Evolutionary conservation across 2,797 vertebrate species (phyloP).

Genomic region (Labeo calbasu): DNA sequence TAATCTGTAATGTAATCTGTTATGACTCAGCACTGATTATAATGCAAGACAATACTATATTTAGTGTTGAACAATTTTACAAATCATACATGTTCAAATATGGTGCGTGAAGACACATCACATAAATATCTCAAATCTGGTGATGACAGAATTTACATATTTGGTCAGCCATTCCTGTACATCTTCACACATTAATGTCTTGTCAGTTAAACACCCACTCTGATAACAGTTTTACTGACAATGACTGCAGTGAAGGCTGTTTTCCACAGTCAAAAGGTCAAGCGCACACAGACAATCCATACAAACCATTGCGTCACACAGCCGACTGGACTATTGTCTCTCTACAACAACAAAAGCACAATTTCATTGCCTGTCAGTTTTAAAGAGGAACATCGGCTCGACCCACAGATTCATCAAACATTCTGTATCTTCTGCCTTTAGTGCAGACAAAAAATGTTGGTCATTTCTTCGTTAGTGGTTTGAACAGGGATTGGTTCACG

Average conservation of each 20-base stretch:
- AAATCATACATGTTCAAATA: not conserved
- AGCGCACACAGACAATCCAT: not conserved
- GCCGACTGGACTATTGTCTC: not conserved
- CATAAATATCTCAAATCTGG: not conserved
- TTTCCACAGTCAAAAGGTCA: not conserved
- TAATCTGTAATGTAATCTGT: not conserved
- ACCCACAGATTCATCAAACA: not conserved
- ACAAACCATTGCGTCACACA: not conserved
- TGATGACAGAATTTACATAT: not conserved
- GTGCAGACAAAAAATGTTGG: not conserved
- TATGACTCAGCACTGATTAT: not conserved
- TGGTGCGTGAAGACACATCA: not conserved
- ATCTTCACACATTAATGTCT: not conserved
- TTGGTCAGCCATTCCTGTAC: not conserved
- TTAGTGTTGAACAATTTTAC: not conserved
- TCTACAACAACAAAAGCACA: not conserved
- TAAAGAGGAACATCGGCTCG: not conserved
- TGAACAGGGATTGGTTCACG: not conserved
- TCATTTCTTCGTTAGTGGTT: not conserved
- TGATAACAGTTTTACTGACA: slow-evolving; percentile 6
- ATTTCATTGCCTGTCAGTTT: slow-evolving; percentile 8
- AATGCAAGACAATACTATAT: not conserved
- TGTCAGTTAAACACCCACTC: slow-evolving; percentile 6
- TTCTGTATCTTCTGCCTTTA: not conserved
- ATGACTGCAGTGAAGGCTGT: not conserved